phyloP scores from a whole-genome alignment of 2,113 vertebrate genomes.

The Lasiurus cinereus region DNA sequence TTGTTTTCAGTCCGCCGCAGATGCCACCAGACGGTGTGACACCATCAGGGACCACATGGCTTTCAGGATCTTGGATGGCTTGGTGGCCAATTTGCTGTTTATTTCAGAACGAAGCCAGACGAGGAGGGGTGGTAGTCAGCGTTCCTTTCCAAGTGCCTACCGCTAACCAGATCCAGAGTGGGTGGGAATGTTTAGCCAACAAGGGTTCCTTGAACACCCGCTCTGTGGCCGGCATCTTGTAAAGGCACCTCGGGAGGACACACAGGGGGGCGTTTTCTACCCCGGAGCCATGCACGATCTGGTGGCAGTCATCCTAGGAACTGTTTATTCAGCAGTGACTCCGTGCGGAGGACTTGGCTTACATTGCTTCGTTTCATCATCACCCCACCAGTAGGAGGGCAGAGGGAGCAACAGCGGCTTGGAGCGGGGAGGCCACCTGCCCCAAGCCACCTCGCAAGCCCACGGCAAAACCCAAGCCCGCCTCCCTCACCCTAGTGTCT shows the following conservation, averaged over 20 bases:
- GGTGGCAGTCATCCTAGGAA: background rate
- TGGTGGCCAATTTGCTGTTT: slow-evolving; percentile 70
- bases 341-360: background rate
- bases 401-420: background rate
- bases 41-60: background rate
- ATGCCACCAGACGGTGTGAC: slow-evolving; percentile 61
- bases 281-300: background rate
- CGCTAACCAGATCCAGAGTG: slow-evolving; percentile 74
- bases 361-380: background rate
- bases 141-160: slow-evolving; percentile 71
- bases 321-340: background rate
- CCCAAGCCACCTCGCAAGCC: background rate
- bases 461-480: background rate
- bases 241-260: background rate
- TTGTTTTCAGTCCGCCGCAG: slow-evolving; percentile 53
- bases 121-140: slow-evolving; percentile 59
- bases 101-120: slow-evolving; percentile 67
- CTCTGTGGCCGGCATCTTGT: background rate
- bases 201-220: background rate
- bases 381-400: background rate
- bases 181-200: background rate
- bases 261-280: background rate
- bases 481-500: background rate
- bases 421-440: background rate
- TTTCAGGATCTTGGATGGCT: slow-evolving; percentile 48